Conservation (phyloP, 2,797 vertebrate genomes). For the Loris lydekkerianus region DNA sequence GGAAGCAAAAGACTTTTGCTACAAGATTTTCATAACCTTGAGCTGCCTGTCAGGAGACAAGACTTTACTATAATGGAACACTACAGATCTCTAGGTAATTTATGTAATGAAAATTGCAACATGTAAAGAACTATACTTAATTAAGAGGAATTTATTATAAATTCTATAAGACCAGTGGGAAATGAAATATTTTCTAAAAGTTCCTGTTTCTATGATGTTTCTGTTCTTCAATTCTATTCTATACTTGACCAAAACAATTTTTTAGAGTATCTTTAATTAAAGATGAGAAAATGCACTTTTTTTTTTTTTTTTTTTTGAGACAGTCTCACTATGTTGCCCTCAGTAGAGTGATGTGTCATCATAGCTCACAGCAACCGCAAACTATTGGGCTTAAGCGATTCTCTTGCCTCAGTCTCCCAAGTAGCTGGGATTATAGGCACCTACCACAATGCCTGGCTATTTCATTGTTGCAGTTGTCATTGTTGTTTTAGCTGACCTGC, state of each 20-base stretch:
- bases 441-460: too few relatives aligned
- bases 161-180: conserved; percentile 40
- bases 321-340: too few relatives aligned
- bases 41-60: conserved; percentile 74
- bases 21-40: conserved; percentile 89
- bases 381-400: too few relatives aligned
- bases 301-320: too few relatives aligned
- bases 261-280: conserved; percentile 37
- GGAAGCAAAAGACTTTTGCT: conserved; percentile 91
- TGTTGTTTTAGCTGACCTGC: too few relatives aligned
- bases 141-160: conserved; percentile 12
- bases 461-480: too few relatives aligned
- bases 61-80: conserved; percentile 85
- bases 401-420: too few relatives aligned
- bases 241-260: neutral
- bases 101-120: conserved; percentile 74
- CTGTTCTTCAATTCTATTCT: conserved; percentile 15
- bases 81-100: conserved; percentile 93
- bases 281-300: conserved; percentile 20
- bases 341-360: too few relatives aligned
- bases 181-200: conserved; percentile 57
- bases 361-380: too few relatives aligned
- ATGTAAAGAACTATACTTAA: conserved; percentile 11
- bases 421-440: too few relatives aligned
- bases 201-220: conserved; percentile 24